These are phyloP conservation scores for Neomorphus geoffroyi DNA, from an alignment of 2,797 vertebrate genomes.

Conservation along the genomic window DNA sequence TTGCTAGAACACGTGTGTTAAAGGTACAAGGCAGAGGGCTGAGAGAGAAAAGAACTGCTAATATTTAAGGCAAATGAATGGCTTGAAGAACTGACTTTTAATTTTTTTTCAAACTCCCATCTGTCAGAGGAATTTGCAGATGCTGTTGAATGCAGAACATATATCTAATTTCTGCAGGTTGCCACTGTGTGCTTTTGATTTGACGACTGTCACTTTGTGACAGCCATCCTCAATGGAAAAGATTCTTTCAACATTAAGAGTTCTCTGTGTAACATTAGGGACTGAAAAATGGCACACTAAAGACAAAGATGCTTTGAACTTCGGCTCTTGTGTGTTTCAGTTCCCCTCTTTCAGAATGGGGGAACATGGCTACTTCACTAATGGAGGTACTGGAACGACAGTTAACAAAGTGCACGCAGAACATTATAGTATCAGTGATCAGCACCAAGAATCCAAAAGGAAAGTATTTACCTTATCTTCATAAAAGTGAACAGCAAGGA, in stretches of 20 bases:
- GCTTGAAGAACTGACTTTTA: neutral
- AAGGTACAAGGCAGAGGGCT: slow-evolving; percentile 4
- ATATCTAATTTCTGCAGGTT: neutral
- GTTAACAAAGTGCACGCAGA: neutral
- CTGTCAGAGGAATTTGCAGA: neutral
- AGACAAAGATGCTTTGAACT: neutral
- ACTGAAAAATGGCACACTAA: neutral
- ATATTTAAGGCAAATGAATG: neutral
- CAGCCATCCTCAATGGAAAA: neutral
- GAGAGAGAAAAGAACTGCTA: neutral
- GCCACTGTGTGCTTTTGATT: neutral
- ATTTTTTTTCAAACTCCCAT: neutral
- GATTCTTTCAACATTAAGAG: neutral
- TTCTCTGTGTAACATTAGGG: neutral
- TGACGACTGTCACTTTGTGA: neutral
- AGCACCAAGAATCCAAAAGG: neutral
- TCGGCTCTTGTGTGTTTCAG: neutral
- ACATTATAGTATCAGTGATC: neutral
- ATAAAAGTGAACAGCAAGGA: neutral
- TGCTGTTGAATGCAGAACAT: neutral
- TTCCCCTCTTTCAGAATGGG: neutral
- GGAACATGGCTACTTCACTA: neutral
- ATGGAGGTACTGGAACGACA: neutral
- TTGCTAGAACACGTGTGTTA: slow-evolving; percentile 41
- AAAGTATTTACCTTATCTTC: neutral